phyloP scores from a whole-genome alignment of 2,113 vertebrate genomes.

The Geococcyx californianus region DNA sequence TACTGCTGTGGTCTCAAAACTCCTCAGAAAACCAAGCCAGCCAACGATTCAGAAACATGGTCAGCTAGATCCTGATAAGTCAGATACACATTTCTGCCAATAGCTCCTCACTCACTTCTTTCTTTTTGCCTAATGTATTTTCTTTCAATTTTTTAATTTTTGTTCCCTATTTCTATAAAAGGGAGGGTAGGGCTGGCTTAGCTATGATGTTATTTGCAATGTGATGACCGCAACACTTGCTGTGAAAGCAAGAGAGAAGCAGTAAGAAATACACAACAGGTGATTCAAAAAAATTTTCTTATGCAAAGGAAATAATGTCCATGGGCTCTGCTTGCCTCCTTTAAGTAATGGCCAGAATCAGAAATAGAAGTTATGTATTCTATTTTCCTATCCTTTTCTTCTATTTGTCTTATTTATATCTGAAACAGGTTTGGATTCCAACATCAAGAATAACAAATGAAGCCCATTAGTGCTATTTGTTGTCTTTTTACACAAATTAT shows the following conservation, averaged over 20 bases:
- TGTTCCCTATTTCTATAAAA: background rate
- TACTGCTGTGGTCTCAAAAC: background rate
- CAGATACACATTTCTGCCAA: background rate
- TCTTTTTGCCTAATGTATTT: background rate
- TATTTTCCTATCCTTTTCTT: background rate
- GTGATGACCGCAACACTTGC: background rate
- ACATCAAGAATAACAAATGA: background rate
- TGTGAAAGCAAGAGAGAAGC: background rate
- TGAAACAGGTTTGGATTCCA: background rate
- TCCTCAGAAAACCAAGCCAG: background rate
- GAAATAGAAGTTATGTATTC: background rate
- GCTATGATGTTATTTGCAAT: background rate
- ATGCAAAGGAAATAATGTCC: background rate
- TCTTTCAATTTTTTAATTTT: background rate
- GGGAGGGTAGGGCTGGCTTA: background rate
- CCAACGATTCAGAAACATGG: accelerated
- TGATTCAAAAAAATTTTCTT: background rate
- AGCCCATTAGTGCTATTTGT: background rate
- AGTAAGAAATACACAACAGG: background rate
- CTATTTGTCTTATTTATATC: background rate
- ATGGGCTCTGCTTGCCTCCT: background rate
- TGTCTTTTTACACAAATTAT: background rate
- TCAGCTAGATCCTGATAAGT: background rate
- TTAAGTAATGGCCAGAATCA: background rate
- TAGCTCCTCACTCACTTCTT: background rate